phyloP scores from a whole-genome alignment of 2,888 invertebrate species.

The Mythimna vitellina region DNA sequence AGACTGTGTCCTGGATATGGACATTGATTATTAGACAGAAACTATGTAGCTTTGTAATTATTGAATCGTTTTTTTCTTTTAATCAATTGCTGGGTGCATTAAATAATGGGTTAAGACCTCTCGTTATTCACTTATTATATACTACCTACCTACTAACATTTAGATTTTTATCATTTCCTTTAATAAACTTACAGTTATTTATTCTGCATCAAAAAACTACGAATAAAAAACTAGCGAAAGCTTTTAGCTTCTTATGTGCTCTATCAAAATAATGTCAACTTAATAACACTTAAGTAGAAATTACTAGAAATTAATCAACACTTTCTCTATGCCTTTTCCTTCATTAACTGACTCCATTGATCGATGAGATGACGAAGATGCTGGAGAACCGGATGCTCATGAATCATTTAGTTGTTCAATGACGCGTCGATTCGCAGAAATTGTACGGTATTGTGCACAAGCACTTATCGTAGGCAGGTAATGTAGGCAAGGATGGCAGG shows the following conservation, averaged over 20 bases:
- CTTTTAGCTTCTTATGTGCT: slow-evolving; percentile 25
- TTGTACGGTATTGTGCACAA: slow-evolving; percentile 61
- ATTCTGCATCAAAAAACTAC: slow-evolving; percentile 12
- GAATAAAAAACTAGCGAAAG: slow-evolving; percentile 30
- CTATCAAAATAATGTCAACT: slow-evolving; percentile 4
- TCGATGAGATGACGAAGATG: slow-evolving; percentile 75
- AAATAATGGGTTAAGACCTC: not conserved
- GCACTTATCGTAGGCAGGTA: slow-evolving; percentile 61
- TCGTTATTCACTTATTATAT: too few species aligned
- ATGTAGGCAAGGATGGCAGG: slow-evolving; percentile 9
- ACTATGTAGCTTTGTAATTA: not conserved
- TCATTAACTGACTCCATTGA: slow-evolving; percentile 55
- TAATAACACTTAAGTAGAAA: slow-evolving; percentile 23
- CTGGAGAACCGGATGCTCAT: slow-evolving; percentile 74
- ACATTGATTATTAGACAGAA: too few species aligned
- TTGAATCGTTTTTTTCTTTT: not conserved
- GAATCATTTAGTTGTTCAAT: slow-evolving; percentile 74
- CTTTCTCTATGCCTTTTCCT: slow-evolving; percentile 58
- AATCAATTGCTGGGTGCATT: not conserved
- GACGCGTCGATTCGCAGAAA: slow-evolving; percentile 75
- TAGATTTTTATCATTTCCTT: not conserved
- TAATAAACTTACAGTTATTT: not conserved
- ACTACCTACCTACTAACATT: not conserved
- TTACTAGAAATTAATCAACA: slow-evolving; percentile 15
- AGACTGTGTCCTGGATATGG: too few species aligned